phyloP scores from a whole-genome alignment of 2,113 vertebrate genomes.

The Genyomyrus donnyi region DNA sequence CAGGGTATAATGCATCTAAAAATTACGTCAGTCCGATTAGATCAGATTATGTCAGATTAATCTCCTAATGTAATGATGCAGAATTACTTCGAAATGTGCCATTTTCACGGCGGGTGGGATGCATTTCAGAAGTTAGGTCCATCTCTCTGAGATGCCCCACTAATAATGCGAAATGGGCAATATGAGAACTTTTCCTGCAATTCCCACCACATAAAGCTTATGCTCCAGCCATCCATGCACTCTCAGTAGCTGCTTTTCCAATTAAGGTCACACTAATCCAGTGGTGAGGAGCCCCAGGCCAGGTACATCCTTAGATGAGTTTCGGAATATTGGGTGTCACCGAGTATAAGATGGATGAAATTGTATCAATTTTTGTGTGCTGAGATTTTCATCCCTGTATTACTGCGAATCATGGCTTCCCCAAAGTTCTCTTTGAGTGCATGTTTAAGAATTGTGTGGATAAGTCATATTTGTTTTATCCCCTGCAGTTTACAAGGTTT shows the following conservation, averaged over 20 bases:
- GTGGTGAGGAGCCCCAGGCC: not conserved
- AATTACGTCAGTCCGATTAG: not conserved
- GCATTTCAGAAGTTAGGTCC: not conserved
- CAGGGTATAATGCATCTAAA: not conserved
- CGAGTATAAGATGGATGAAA: not conserved
- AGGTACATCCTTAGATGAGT: not conserved
- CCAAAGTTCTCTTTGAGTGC: not conserved
- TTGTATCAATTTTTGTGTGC: not conserved
- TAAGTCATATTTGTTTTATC: not conserved
- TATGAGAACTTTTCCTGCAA: not conserved
- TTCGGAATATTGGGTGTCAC: not conserved
- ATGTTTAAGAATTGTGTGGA: not conserved
- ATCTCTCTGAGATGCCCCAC: not conserved
- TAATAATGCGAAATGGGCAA: not conserved
- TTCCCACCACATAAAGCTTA: not conserved
- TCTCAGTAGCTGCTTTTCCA: not conserved
- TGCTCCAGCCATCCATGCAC: not conserved
- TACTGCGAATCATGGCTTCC: not conserved
- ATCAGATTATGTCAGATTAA: not conserved
- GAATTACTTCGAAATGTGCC: not conserved
- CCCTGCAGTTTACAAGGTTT: not conserved
- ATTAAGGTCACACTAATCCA: not conserved
- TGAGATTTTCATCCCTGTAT: not conserved
- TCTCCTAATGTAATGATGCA: not conserved
- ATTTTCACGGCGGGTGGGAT: not conserved